A percentile compares a stretch with the other conserved stretches of the same genome.
phyloP scores from a whole-genome alignment of 2,113 vertebrate genomes.

The Mesitornis unicolor region DNA sequence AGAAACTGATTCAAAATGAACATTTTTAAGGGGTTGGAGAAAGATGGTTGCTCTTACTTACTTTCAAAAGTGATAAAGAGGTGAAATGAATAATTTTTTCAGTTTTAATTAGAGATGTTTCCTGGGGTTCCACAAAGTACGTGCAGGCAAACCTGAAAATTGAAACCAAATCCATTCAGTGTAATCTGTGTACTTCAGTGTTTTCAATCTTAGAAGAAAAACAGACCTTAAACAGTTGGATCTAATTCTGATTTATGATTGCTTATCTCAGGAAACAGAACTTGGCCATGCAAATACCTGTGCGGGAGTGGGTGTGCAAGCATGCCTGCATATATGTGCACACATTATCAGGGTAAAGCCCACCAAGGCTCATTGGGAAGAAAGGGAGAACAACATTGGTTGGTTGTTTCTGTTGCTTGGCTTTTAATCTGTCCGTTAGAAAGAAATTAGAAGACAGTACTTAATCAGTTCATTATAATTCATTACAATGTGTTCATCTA shows the following conservation, averaged over 20 bases:
- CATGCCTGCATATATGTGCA: not conserved
- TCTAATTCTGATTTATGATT: not conserved
- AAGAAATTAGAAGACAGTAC: not conserved
- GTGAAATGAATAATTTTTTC: not conserved
- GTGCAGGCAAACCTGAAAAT: not conserved
- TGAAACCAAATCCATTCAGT: not conserved
- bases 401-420: not conserved
- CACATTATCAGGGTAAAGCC: not conserved
- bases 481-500: not conserved
- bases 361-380: not conserved
- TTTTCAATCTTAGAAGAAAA: not conserved
- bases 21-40: not conserved
- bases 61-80: not conserved
- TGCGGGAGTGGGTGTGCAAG: not conserved
- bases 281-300: not conserved
- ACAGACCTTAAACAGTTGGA: not conserved
- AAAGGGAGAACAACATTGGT: not conserved
- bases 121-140: not conserved
- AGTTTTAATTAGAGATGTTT: not conserved
- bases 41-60: not conserved
- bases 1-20: not conserved
- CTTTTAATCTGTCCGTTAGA: not conserved
- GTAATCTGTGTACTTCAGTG: not conserved
- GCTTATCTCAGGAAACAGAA: not conserved
- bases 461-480: not conserved